Evolutionary conservation across 2,113 vertebrate genomes (phyloP), one percentile per base, ranked within the genome.

Genomic region (Spheniscus mendiculus): DNA sequence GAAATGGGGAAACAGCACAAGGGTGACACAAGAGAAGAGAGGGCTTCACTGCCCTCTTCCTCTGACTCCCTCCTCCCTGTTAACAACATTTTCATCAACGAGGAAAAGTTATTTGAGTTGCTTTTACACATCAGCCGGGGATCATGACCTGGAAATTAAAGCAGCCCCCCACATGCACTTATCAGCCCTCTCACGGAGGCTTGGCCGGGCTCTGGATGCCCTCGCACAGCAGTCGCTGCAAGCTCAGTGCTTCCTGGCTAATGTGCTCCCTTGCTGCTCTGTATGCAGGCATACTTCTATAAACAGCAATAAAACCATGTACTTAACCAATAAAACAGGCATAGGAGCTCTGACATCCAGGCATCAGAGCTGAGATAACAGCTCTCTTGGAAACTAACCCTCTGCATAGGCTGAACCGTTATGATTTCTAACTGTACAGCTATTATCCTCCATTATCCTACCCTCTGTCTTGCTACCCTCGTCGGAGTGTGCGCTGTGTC

Each of bases 301-400:
- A 70, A 87, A 79, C 50, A 78, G 78, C 70, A 77, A 87, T 93
- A 82, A 96, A 94, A 11, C 29, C 40, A 8, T 50, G 29, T 69
- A 87, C 34, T 92, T 95, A 95, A 87, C 73, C 81, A 83, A 62
- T 84, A 66, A 66, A 93, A 56, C 23, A 61, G 70, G 65, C 50
- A 78, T 4, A 62, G 82, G 69, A 74, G 78, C 70, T 40, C 85
- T 84, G 88, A 92, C 59, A 91, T 70, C 15, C 69, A 49, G 65
- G 47, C 50, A 82, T 44, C 59, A 62, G 85, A 66, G 84, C 81
- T 56, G 67, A 77, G 72, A 69, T 61, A 95, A 87, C 10, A 4
- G 45, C 65, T 84, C 34, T 82, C 74, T 58, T 85, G 82, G 91
- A 93, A 84, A 21, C 53, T 32, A 66, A 77, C 45, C 45, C 78